Base-by-base conservation (phyloP, 2,888 invertebrate genomes). In the Diarsia rubi region DNA sequence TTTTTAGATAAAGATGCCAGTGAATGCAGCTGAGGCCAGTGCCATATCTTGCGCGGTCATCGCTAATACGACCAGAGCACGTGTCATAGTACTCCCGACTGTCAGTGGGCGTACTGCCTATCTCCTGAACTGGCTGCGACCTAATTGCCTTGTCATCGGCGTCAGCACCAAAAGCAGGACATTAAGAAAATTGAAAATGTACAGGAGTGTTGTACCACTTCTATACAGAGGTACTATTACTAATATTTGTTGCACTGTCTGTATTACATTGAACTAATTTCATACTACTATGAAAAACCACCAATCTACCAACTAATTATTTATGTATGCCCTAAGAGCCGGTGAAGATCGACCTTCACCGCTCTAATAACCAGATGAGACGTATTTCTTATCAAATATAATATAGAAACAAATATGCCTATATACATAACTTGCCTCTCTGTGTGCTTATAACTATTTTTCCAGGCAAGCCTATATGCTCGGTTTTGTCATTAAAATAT, bases 81-180 rank as follows among this genome's bases (percentile, higher is more conserved):
- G 88, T 0, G 97, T 98, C 0, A 97, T 98, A 74, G 93, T 98
- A 60, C 94, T 97, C 4, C 97, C 97, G 1, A 98, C 98, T 0
- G 97, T 98, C 9, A 95, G 96, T 8, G 97, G 97, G 0, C 90
- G 96, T 81, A 97, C 98, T 0, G 97, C 97, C 5, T 96, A 96
- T 82, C 92, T 97, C 66, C 93, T 98, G 62, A 96, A 97, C 42
- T 96, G 97, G 76, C 97, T 97, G 90, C 94, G 97, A 60, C 98
- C 98, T 0, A 95, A 97, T 37, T 97, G 97, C 84, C 97, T 98
- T 9, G 96, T 98, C 74, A 92, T 98, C 57, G 97, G 98, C 0
- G 96, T 98, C 73, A 97, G 97, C 52, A 95, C 97, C 9, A 94
- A 96, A 69, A 93, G 93, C 0, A 95, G 94, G 54, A 96, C 97